phyloP scores from a whole-genome alignment of 2,888 invertebrate species.

The Eupithecia inturbata region DNA sequence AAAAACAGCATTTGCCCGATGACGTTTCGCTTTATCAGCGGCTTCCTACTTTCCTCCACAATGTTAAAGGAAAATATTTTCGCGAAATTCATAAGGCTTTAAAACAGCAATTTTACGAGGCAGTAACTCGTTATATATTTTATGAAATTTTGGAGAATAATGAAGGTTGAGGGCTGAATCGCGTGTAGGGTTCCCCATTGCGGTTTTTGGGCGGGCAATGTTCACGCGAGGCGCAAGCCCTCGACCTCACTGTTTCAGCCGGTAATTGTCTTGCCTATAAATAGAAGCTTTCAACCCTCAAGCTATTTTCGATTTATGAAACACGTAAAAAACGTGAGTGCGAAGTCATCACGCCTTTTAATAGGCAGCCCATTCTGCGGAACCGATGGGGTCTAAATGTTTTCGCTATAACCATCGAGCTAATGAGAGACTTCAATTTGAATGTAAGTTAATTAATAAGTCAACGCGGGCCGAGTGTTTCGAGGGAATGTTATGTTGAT shows the following conservation, averaged over 20 bases:
- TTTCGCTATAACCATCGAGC: constrained; percentile 21
- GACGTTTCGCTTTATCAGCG: constrained; percentile 41
- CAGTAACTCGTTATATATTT: constrained; percentile 40
- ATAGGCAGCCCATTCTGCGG: constrained; percentile 19
- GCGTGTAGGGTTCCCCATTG: constrained; percentile 40
- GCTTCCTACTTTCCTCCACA: constrained; percentile 45
- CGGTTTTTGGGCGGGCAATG: constrained; percentile 23
- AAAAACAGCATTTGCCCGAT: constrained; percentile 54
- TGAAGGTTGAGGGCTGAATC: constrained; percentile 44
- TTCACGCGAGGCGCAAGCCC: constrained; percentile 24
- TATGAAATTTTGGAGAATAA: constrained; percentile 43
- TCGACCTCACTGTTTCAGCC: constrained; percentile 47
- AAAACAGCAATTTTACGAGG: constrained; percentile 43
- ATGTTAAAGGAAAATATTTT: constrained; percentile 27
- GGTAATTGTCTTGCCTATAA: constrained; percentile 54
- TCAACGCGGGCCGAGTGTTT: constrained; percentile 46
- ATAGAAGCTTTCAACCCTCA: constrained; percentile 62
- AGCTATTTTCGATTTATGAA: constrained; percentile 58
- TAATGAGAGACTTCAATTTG: constrained; percentile 29
- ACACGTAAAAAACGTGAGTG: constrained; percentile 47
- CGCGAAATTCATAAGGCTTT: constrained; percentile 32
- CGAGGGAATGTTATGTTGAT: constrained; percentile 43
- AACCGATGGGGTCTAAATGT: constrained; percentile 19
- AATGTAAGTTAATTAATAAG: constrained; percentile 52
- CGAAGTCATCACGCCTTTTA: constrained; percentile 43